Conservation (phyloP, 2,797 vertebrate species). For the Manis javanica region DNA sequence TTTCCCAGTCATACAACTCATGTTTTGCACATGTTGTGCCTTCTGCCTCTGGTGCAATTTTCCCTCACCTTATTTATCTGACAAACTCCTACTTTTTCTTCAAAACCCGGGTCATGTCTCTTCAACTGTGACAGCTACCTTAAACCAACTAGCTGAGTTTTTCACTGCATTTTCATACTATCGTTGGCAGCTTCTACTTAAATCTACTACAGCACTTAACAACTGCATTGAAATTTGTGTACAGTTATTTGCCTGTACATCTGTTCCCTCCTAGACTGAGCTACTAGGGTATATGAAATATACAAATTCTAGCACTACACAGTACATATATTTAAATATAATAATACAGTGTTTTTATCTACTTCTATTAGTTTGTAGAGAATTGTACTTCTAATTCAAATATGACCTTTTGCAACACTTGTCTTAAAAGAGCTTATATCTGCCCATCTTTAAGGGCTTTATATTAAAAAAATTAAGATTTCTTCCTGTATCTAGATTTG, state of each 20-base stretch:
- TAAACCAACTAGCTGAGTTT: background rate
- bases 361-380: constrained; percentile 7
- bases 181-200: background rate
- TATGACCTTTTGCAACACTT: background rate
- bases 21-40: background rate
- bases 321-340: constrained; percentile 1
- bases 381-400: constrained; percentile 24
- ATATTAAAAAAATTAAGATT: constrained; percentile 3
- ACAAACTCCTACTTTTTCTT: background rate
- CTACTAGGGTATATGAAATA: background rate
- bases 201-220: background rate
- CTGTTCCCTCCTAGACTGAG: background rate
- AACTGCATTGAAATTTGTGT: background rate
- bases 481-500: background rate
- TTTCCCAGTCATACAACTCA: background rate
- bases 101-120: background rate
- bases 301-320: background rate
- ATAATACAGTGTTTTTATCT: background rate
- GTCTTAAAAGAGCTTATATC: background rate
- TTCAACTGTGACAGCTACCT: background rate
- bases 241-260: background rate
- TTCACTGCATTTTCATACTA: background rate
- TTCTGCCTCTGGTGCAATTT: background rate
- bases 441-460: background rate
- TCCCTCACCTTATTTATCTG: background rate